Evolutionary conservation across 2,113 vertebrate genomes (phyloP), one percentile per base, ranked within the genome.

Genomic region (Glareola pratincola): DNA sequence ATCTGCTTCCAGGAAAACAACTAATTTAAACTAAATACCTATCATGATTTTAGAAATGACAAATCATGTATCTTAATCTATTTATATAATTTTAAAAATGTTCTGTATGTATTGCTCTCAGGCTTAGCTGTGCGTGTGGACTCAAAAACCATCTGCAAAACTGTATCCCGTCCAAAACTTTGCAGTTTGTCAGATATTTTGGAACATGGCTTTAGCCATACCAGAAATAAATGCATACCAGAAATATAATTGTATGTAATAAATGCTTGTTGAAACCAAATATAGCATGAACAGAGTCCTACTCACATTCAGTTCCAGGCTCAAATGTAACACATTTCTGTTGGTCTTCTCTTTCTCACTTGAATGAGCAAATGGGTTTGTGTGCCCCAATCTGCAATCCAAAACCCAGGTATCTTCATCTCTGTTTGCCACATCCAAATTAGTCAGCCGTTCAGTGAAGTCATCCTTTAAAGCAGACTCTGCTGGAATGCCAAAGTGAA

Each of bases 291-390:
- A 85, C 56, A 91, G 29, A 89, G 30, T 92, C 75, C 34, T 94
- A 98, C 98, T 98, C 84, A 98, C 98, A 64, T 98, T 97, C 80
- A 98, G 78, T 91, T 98, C 98, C 96, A 98, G 96, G 82, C 79
- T 97, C 88, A 98, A 95, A 77, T 95, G 94, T 37, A 98, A 41
- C 27, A 92, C 90, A 15, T 76, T 98, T 95, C 96, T 97, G 79
- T 89, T 96, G 85, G 93, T 77, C 82, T 97, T 98, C 66, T 98
- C 98, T 63, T 89, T 97, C 48, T 98, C 98, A 93, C 80, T 98
- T 5, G 94, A 95, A 83, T 94, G 85, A 90, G 94, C 34, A 93
- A 96, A 95, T 10, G 94, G 68, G 53, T 77, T 96, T 76, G 97
- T 77, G 60, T 88, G 96, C 12, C 97, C 96, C 88, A 94, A 27